A percentile compares a stretch with the other conserved stretches of the same genome.
phyloP scores from a whole-genome alignment of 1,140 invertebrate species.

The Apis cerana region DNA sequence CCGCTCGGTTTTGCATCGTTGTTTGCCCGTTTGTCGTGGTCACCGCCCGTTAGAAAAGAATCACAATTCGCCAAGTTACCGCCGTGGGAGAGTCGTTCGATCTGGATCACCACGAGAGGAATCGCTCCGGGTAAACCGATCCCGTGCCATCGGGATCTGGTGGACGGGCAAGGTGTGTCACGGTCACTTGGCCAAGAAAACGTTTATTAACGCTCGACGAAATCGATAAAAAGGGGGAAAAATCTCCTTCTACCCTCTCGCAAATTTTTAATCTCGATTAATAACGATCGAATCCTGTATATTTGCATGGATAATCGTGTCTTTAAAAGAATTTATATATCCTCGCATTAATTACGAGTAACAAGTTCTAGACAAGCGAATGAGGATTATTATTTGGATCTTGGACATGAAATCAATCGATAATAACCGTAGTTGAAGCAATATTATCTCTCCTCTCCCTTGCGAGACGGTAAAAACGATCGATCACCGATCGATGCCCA shows the following conservation, averaged over 20 bases:
- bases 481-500: too few species aligned
- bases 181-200: slow-evolving; percentile 56
- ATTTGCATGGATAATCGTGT: too few species aligned
- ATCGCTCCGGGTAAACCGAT: slow-evolving; percentile 45
- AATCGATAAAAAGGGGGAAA: slow-evolving; percentile 44
- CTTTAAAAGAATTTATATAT: too few species aligned
- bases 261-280: not conserved
- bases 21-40: slow-evolving; percentile 63
- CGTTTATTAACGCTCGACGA: slow-evolving; percentile 54
- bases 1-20: slow-evolving; percentile 58
- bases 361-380: too few species aligned
- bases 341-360: too few species aligned
- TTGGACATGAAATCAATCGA: too few species aligned
- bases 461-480: too few species aligned
- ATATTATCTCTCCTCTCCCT: too few species aligned
- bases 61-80: slow-evolving; percentile 49
- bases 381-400: too few species aligned
- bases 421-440: too few species aligned
- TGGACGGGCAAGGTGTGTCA: slow-evolving; percentile 48
- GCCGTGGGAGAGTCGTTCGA: slow-evolving; percentile 66
- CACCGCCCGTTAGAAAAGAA: slow-evolving; percentile 56
- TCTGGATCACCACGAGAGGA: slow-evolving; percentile 58
- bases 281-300: too few species aligned
- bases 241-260: too few species aligned
- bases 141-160: slow-evolving; percentile 27